Percentiles rank a stretch among this genome's conserved stretches.
Conservation (phyloP, 2,113 vertebrate genomes). For the Chelonoidis abingdonii region DNA sequence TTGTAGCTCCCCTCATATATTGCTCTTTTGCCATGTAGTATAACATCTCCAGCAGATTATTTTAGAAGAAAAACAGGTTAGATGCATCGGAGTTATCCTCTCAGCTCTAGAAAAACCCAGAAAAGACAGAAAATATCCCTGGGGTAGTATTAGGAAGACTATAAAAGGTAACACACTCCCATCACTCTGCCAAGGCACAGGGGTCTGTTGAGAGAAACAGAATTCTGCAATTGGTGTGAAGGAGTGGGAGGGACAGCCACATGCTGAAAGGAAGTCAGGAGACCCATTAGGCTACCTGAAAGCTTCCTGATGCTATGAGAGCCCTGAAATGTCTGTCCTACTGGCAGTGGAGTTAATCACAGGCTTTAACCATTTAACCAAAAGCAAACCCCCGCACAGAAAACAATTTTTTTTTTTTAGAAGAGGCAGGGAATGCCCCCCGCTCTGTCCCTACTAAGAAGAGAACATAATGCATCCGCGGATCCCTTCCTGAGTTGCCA, state of each 20-base stretch:
- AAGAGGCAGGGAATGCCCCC: neutral
- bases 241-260: neutral
- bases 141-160: neutral
- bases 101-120: neutral
- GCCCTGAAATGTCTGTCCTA: neutral
- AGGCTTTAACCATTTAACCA: neutral
- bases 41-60: neutral
- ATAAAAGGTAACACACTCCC: neutral
- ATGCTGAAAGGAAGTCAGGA: neutral
- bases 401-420: neutral
- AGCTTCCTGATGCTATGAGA: neutral
- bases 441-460: neutral
- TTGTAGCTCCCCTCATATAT: neutral
- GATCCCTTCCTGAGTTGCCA: neutral
- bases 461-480: neutral
- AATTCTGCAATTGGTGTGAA: neutral
- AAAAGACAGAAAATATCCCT: neutral
- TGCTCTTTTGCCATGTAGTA: neutral
- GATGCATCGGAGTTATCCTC: neutral
- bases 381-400: neutral
- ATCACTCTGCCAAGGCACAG: neutral
- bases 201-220: neutral
- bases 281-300: neutral
- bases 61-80: neutral
- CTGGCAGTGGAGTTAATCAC: neutral